Evolutionary conservation across 2,888 invertebrate species (phyloP).

Genomic region (Nomada fabriciana): DNA sequence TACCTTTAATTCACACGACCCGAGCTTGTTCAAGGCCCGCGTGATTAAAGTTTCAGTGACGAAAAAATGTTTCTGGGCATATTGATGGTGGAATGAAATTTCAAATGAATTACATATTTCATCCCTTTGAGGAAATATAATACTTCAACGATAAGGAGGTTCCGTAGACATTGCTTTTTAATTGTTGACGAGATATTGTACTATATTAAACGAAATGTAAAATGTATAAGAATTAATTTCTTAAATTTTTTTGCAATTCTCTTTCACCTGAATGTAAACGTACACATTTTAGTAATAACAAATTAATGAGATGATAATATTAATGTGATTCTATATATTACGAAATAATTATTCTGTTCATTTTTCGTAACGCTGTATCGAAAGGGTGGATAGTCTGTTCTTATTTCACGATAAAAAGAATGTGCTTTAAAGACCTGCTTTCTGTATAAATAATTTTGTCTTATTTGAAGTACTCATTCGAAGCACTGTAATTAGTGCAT

Average conservation of each 20-base stretch:
- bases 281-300: too few relatives aligned
- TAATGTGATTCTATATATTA: neutral
- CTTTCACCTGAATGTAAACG: too few relatives aligned
- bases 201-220: too few relatives aligned
- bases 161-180: neutral
- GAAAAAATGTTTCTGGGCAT: neutral
- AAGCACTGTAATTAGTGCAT: constrained; percentile 9
- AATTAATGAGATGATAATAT: too few relatives aligned
- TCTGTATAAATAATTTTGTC: constrained; percentile 5
- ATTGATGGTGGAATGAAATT: constrained; percentile 3
- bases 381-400: neutral
- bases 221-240: too few relatives aligned
- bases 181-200: too few relatives aligned
- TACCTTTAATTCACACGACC: constrained; percentile 32
- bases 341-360: neutral
- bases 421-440: constrained; percentile 9
- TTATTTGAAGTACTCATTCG: constrained; percentile 4
- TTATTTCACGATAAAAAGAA: neutral
- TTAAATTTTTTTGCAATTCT: too few relatives aligned
- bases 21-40: constrained; percentile 26
- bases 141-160: neutral
- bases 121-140: neutral
- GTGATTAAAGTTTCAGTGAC: constrained; percentile 8
- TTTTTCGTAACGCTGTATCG: constrained; percentile 8
- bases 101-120: too few relatives aligned